These are phyloP conservation scores for Cyrtonyx montezumae DNA, from an alignment of 2,113 vertebrate genomes.

Conservation along the genomic window DNA sequence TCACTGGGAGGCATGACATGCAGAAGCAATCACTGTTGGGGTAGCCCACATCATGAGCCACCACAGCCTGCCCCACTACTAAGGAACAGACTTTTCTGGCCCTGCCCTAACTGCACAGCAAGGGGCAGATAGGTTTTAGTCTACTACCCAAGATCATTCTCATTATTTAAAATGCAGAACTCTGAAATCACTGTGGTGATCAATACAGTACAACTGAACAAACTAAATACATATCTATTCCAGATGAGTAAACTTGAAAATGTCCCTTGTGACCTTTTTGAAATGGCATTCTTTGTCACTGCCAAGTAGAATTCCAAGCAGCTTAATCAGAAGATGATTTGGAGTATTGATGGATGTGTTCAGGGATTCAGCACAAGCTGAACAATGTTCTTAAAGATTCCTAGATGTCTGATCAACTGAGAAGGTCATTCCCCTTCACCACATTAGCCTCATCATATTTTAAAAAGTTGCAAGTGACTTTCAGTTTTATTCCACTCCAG, in stretches of 20 bases:
- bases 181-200: background rate
- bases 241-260: conserved; percentile 55
- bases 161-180: background rate
- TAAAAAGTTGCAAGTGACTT: background rate
- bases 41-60: background rate
- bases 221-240: conserved; percentile 36
- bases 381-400: background rate
- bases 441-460: background rate
- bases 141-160: background rate
- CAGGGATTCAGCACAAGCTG: background rate
- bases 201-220: background rate
- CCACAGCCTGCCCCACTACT: background rate
- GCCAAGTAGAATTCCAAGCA: conserved; percentile 27
- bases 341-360: background rate
- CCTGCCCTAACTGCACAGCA: accelerated
- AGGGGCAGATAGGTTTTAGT: background rate
- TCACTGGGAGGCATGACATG: background rate
- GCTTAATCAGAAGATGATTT: conserved; percentile 36
- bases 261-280: conserved; percentile 72
- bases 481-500: conserved; percentile 16
- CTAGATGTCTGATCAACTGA: background rate
- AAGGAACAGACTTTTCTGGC: background rate
- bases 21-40: background rate
- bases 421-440: background rate
- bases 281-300: conserved; percentile 62